phyloP scores from a whole-genome alignment of 2,797 vertebrate genomes.

The Moxostoma hubbsi region DNA sequence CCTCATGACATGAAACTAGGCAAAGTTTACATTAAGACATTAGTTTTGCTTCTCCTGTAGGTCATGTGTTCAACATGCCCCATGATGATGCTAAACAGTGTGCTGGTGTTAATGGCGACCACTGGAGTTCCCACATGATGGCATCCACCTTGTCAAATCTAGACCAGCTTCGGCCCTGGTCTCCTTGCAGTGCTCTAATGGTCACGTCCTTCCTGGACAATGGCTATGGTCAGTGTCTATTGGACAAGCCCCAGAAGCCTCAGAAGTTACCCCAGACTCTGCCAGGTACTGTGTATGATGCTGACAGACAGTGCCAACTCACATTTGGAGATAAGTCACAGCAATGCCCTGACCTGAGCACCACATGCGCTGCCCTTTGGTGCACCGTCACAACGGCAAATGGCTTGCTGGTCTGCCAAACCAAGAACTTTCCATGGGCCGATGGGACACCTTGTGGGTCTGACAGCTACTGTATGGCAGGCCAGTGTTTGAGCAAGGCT shows the following conservation, averaged over 20 bases:
- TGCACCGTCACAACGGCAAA: conserved; percentile 90
- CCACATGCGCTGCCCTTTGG: conserved; percentile 90
- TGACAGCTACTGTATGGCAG: conserved; percentile 91
- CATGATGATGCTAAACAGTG: conserved; percentile 97
- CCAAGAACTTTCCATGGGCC: conserved; percentile 98
- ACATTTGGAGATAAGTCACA: conserved; percentile 94
- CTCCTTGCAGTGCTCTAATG: conserved; percentile 93
- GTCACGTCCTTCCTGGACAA: conserved; percentile 96
- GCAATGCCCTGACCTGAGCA: conserved; percentile 89
- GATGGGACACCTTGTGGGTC: conserved; percentile 91
- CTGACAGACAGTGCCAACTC: conserved; percentile 91
- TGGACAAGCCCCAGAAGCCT: conserved; percentile 92
- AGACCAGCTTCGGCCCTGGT: conserved; percentile 93
- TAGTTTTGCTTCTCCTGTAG: conserved; percentile 66
- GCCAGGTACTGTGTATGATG: conserved; percentile 88
- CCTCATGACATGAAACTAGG: background rate
- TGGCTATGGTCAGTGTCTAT: conserved; percentile 92
- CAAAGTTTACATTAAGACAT: background rate
- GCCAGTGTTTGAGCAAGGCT: conserved; percentile 88
- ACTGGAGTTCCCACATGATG: conserved; percentile 94
- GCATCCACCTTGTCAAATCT: conserved; percentile 94
- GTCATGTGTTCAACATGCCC: conserved; percentile 98
- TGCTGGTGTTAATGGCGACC: conserved; percentile 82
- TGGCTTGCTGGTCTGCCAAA: conserved; percentile 93
- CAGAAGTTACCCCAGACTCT: conserved; percentile 87